phyloP scores from a whole-genome alignment of 2,888 invertebrate species.

The Cylloceria caligata region DNA sequence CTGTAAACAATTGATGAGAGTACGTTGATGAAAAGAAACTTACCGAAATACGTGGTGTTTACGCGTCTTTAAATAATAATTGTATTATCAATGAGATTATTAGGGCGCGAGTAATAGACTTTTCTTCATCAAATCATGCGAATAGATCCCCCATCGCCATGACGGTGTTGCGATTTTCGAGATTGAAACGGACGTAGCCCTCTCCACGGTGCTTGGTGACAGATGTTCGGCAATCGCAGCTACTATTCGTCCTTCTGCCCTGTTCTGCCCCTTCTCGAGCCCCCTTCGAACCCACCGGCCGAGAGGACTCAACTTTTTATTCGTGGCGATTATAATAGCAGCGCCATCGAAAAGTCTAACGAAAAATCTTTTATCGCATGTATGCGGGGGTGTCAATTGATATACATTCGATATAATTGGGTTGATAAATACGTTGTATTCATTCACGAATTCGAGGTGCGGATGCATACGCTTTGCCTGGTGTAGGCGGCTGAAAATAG shows the following conservation, averaged over 20 bases:
- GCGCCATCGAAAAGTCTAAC: not conserved
- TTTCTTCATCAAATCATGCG: conserved; percentile 76
- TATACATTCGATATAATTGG: not conserved
- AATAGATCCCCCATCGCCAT: conserved; percentile 76
- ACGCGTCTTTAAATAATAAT: not conserved
- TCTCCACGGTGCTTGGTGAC: conserved; percentile 77
- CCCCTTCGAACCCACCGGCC: conserved; percentile 19
- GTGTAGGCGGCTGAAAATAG: too few species aligned
- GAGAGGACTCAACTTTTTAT: not conserved
- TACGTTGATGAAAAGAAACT: not conserved
- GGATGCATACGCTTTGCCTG: too few species aligned
- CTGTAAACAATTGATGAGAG: too few species aligned
- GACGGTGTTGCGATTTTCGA: conserved; percentile 79
- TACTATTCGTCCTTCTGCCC: conserved; percentile 68
- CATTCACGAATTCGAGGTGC: not conserved
- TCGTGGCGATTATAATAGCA: not conserved
- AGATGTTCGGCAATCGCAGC: conserved; percentile 77
- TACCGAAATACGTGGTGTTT: not conserved
- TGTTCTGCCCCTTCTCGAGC: conserved; percentile 68
- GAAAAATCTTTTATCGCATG: not conserved
- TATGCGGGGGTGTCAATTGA: not conserved
- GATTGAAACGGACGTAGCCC: conserved; percentile 76
- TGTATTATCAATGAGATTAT: not conserved
- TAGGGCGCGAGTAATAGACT: not conserved
- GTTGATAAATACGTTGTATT: not conserved